Conservation (phyloP, 2,888 invertebrate genomes). For the Gymnocheta viridis region DNA sequence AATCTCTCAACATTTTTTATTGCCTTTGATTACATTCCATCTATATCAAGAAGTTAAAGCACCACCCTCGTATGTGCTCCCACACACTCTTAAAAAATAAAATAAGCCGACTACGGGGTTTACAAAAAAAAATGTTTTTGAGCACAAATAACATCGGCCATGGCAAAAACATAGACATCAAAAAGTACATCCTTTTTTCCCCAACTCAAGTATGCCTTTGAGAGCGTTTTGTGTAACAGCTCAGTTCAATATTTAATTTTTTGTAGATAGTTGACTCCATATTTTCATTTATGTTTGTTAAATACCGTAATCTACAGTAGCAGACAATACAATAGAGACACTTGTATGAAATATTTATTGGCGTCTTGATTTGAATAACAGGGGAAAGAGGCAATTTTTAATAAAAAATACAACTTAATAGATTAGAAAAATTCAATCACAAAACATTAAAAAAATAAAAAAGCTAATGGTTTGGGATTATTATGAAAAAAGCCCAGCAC, state of each 20-base stretch:
- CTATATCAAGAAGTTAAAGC: too few species aligned
- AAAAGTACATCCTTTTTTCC: background rate
- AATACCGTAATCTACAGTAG: background rate
- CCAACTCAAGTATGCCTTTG: constrained; percentile 35
- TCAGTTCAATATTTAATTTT: background rate
- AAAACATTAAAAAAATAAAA: background rate
- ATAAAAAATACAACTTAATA: background rate
- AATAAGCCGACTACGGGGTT: background rate
- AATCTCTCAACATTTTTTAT: too few species aligned
- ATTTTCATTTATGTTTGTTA: background rate
- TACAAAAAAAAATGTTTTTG: background rate
- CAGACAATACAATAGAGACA: constrained; percentile 1
- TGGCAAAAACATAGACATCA: background rate
- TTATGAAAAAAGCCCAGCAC: too few species aligned
- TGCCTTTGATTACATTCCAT: too few species aligned
- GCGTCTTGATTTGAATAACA: constrained; percentile 1
- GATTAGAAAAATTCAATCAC: background rate
- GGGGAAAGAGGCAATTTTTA: background rate
- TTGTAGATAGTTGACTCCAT: background rate
- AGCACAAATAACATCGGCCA: background rate
- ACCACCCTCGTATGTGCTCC: background rate
- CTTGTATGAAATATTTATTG: constrained; percentile 2
- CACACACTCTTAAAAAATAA: background rate
- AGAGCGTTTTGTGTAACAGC: constrained; percentile 21
- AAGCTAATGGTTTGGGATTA: too few species aligned